phyloP scores from a whole-genome alignment of 2,113 vertebrate genomes.

The Thamnophis sirtalis region DNA sequence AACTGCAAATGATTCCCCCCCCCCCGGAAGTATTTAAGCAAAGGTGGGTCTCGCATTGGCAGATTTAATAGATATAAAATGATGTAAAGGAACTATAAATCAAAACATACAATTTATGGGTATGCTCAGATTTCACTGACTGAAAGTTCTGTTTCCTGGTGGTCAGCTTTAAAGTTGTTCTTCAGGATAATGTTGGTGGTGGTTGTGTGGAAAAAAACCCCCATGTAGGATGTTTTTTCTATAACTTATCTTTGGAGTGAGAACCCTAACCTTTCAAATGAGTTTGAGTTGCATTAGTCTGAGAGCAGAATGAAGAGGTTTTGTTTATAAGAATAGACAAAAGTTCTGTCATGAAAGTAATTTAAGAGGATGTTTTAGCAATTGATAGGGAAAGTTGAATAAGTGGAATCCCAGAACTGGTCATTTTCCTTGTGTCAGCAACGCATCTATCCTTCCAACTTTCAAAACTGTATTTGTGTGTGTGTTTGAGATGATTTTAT shows the following conservation, averaged over 20 bases:
- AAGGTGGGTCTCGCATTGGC: neutral
- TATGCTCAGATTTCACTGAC: neutral
- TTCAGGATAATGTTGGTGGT: neutral
- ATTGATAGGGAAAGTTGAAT: neutral
- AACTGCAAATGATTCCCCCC: neutral
- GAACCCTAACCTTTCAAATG: neutral
- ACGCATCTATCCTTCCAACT: neutral
- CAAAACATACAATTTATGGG: neutral
- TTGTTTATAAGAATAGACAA: neutral
- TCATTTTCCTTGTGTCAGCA: neutral
- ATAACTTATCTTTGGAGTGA: neutral
- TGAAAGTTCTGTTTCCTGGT: neutral
- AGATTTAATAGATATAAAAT: neutral
- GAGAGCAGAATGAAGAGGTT: neutral
- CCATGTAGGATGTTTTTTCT: neutral
- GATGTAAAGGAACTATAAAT: neutral
- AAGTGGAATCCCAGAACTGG: neutral
- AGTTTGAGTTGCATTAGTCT: neutral
- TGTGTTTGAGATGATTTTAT: neutral
- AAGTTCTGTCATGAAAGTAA: neutral
- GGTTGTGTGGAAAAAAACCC: neutral
- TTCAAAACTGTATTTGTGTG: neutral
- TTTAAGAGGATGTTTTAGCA: neutral
- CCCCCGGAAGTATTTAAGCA: neutral
- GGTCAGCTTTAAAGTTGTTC: neutral